Evolutionary conservation across 2,797 vertebrate species (phyloP), one percentile per base, ranked within the genome.

Genomic region (Poeciliopsis turneri): DNA sequence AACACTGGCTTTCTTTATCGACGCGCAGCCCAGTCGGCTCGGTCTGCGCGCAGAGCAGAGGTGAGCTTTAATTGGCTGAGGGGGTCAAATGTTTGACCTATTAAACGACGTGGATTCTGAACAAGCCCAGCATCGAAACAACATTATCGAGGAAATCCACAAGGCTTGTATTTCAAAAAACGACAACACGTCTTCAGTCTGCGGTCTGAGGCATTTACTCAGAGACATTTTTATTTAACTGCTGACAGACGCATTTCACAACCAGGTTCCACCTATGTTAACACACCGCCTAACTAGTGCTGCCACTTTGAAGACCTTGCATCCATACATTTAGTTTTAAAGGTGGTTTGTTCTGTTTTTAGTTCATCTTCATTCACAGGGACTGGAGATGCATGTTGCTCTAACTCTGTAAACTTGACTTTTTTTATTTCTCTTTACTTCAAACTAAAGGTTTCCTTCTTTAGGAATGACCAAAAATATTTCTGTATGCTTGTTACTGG

Each of bases 61-160:
- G 41, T 79, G 76, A 78, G 53, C 51, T 70, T 55, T 43, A 75
- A 57, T 76, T 79, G 70, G 81, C 30, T 36, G 13, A 49, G n/a
- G 75, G 13, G 13, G 30, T 33, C 75, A 79, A 77, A 82, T 82
- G 69, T 49, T 43, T 74, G 59, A 80, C 77, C 76, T 75, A 20
- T 76, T 77, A 76, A 79, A 86, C 68, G 51, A 61, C 43, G 76
- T 47, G 57, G 39, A 55, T 61, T 83, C 45, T 2, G 75, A 10
- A n/a, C 25, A 46, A 20, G 43, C 47, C 39, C 78, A 74, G 72
- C 84, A 51, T 78, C 77, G 72, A 55, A 72, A 15, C 47, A 18
- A 15, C 47, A 18, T 71, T 18, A 9, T 47, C 81, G 1, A 81
- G 23, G 39, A 78, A 59, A 78, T 72, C 51, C 69, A 75, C 3